Evolutionary conservation across 1,140 invertebrate species (phyloP).

Genomic region (Drosophila obscura): DNA sequence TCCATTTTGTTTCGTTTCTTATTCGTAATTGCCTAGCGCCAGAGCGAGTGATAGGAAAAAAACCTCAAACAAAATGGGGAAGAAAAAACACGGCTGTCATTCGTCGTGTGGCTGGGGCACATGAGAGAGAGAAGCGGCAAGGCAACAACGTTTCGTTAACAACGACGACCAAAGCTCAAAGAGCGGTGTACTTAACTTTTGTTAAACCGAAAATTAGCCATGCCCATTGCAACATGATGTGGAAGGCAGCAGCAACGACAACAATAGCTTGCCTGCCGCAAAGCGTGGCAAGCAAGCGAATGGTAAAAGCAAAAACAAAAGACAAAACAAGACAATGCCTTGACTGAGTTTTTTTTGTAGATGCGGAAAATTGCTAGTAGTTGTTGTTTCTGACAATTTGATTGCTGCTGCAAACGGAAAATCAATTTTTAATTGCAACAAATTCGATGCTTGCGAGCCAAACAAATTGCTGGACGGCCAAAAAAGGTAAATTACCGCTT

Average conservation of each 20-base stretch:
- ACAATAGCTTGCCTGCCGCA: constrained; percentile 39
- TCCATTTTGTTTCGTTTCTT: constrained; percentile 24
- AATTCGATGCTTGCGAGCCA: constrained; percentile 69
- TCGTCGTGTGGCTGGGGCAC: constrained; percentile 39
- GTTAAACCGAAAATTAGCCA: constrained; percentile 80
- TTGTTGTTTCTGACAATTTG: constrained; percentile 65
- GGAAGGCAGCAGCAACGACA: constrained; percentile 50
- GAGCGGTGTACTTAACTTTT: constrained; percentile 72
- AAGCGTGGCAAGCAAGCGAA: constrained; percentile 73
- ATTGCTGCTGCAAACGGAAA: constrained; percentile 63
- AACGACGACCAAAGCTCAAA: constrained; percentile 56
- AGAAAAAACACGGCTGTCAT: constrained; percentile 35
- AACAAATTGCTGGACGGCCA: constrained; percentile 69
- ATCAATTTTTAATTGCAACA: constrained; percentile 79
- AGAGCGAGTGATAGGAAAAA: constrained; percentile 42
- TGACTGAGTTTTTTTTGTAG: constrained; percentile 74
- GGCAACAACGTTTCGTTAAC: constrained; percentile 58
- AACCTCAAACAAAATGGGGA: neutral
- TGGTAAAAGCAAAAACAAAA: constrained; percentile 32
- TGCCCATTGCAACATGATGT: constrained; percentile 75
- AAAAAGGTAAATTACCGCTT: constrained; percentile 65
- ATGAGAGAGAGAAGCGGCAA: constrained; percentile 20
- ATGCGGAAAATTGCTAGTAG: constrained; percentile 49
- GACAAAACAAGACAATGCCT: constrained; percentile 65
- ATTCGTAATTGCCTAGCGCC: constrained; percentile 39